phyloP scores from a whole-genome alignment of 2,113 vertebrate genomes.

The Willisornis vidua region DNA sequence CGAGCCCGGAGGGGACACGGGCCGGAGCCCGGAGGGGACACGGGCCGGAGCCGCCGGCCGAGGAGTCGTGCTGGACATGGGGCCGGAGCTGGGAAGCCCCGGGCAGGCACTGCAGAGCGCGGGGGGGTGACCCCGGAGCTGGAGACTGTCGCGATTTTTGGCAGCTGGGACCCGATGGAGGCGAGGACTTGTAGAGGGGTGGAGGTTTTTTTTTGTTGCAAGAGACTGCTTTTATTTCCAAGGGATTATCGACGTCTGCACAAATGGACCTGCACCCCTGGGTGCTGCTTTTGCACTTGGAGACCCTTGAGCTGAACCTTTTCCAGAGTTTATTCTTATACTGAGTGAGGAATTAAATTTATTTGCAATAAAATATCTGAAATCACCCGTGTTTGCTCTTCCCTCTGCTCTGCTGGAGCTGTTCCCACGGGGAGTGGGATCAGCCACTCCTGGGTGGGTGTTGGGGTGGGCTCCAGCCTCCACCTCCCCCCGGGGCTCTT shows the following conservation, averaged over 20 bases:
- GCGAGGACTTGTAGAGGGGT: not conserved
- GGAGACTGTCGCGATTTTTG: not conserved
- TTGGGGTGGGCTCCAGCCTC: not conserved
- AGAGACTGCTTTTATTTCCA: not conserved
- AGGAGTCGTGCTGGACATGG: not conserved
- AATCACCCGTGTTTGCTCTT: not conserved
- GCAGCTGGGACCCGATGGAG: not conserved
- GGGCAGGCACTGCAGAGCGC: not conserved
- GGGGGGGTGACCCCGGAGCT: not conserved
- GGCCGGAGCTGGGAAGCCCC: not conserved
- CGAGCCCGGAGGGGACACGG: not conserved
- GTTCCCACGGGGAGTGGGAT: not conserved
- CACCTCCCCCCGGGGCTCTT: not conserved
- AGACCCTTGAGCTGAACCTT: not conserved
- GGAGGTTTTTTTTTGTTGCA: not conserved
- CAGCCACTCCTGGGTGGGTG: accelerated
- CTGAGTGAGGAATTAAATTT: not conserved
- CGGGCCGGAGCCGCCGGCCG: not conserved
- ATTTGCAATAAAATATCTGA: constrained; percentile 69
- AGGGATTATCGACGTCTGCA: accelerated
- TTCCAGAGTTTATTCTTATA: constrained; percentile 51
- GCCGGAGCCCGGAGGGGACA: not conserved
- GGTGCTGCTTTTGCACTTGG: not conserved
- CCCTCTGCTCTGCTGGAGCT: not conserved
- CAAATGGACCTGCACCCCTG: not conserved